phyloP scores from a whole-genome alignment of 2,797 vertebrate species.

The Channallabes apus region DNA sequence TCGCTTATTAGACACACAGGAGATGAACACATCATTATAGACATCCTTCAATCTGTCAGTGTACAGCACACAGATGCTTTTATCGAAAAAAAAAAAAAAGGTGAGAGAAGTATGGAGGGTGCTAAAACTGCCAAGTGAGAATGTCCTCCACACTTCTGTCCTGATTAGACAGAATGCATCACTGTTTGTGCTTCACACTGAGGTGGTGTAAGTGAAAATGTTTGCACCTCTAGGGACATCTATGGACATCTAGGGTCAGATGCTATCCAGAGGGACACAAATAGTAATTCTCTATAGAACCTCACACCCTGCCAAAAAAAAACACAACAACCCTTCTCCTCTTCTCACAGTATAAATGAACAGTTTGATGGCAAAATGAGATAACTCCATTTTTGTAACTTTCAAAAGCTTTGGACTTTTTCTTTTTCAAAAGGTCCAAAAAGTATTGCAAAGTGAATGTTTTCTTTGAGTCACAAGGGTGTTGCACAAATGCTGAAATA shows the following conservation, averaged over 20 bases:
- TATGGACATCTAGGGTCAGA: neutral
- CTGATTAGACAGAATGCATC: neutral
- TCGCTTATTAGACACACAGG: neutral
- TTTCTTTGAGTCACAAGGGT: too few relatives aligned
- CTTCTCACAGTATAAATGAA: neutral
- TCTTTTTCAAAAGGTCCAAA: too few relatives aligned
- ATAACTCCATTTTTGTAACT: too few relatives aligned
- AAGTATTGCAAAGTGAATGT: too few relatives aligned
- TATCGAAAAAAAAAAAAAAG: neutral
- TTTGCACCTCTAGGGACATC: neutral
- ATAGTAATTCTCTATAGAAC: neutral
- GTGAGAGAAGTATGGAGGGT: neutral
- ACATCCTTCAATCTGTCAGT: conserved; percentile 11
- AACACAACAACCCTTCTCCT: neutral
- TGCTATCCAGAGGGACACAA: neutral
- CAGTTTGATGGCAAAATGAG: too few relatives aligned
- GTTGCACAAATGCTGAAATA: too few relatives aligned
- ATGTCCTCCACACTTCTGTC: neutral
- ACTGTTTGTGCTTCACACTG: neutral
- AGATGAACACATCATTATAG: neutral
- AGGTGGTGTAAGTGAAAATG: conserved; percentile 3
- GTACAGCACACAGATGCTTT: neutral
- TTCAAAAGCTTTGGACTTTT: too few relatives aligned
- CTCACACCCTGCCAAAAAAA: neutral
- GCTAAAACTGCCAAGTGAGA: conserved; percentile 9